Conservation (phyloP, 2,888 invertebrate species). For the Philonicus albiceps region DNA sequence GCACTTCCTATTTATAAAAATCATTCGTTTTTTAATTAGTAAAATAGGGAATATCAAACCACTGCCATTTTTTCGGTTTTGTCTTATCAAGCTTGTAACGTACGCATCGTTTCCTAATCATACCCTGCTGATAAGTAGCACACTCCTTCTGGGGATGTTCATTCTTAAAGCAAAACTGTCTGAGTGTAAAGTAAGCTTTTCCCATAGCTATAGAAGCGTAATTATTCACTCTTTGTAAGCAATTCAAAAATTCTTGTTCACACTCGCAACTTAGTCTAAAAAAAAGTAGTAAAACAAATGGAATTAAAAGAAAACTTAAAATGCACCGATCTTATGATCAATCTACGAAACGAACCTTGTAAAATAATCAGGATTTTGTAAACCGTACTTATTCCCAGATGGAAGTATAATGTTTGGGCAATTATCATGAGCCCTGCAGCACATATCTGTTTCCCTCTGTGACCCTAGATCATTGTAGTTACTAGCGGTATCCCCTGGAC, state of each 20-base stretch:
- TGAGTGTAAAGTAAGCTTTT: constrained; percentile 57
- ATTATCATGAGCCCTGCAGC: constrained; percentile 85
- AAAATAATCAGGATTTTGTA: constrained; percentile 59
- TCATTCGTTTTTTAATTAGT: constrained; percentile 40
- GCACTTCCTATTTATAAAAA: no score
- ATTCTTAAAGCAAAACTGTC: constrained; percentile 56
- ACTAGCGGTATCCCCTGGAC: constrained; percentile 81
- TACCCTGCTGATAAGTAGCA: constrained; percentile 55
- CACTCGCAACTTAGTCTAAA: constrained; percentile 59
- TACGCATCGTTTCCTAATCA: constrained; percentile 57
- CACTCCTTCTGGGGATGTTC: constrained; percentile 57
- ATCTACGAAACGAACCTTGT: constrained; percentile 56
- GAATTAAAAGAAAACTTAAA: background rate
- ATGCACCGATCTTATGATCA: background rate
- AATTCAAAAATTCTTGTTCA: constrained; percentile 60
- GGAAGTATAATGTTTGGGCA: constrained; percentile 60
- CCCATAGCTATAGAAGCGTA: constrained; percentile 57
- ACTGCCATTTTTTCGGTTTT: constrained; percentile 57
- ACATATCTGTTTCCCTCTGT: constrained; percentile 81
- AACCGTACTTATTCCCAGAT: constrained; percentile 53
- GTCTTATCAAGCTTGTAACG: constrained; percentile 56
- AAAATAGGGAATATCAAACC: constrained; percentile 61
- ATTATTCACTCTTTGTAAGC: constrained; percentile 57
- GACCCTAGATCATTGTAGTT: constrained; percentile 83
- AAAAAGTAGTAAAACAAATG: background rate